Percentiles rank a stretch among this genome's conserved stretches.
These are phyloP conservation scores for Unio pictorum DNA, from an alignment of 2,888 invertebrate species.

Conservation along the genomic window DNA sequence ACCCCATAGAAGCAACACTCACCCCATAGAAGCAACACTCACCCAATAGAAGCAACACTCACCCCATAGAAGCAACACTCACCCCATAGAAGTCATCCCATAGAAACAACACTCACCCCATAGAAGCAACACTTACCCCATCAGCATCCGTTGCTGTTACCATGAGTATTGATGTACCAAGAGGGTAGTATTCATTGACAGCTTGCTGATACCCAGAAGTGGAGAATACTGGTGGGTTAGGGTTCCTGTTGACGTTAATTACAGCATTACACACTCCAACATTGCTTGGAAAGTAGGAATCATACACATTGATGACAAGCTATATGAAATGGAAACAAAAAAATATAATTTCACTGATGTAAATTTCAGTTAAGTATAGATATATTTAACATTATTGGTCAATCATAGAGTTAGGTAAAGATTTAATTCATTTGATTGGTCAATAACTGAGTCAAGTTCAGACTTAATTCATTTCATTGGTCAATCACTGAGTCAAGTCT, in stretches of 20 bases:
- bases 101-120: too few species aligned
- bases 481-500: too few species aligned
- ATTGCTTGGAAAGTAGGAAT: constrained; percentile 56
- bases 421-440: too few species aligned
- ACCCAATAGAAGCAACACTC: too few species aligned
- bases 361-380: not conserved
- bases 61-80: too few species aligned
- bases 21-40: too few species aligned
- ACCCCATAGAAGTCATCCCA: too few species aligned
- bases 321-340: constrained; percentile 25
- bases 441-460: too few species aligned
- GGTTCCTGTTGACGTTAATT: constrained; percentile 60
- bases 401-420: too few species aligned
- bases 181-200: constrained; percentile 39
- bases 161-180: constrained; percentile 36
- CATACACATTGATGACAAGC: constrained; percentile 56
- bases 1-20: too few species aligned
- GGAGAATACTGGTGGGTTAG: constrained; percentile 80
- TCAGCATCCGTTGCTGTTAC: constrained; percentile 52
- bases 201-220: constrained; percentile 27
- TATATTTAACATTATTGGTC: too few species aligned
- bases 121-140: constrained; percentile 7
- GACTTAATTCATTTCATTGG: too few species aligned
- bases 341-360: not conserved
- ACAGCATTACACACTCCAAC: constrained; percentile 42